Evolutionary conservation across 1,140 invertebrate species (phyloP).

Genomic region (Agrypnia vestita): DNA sequence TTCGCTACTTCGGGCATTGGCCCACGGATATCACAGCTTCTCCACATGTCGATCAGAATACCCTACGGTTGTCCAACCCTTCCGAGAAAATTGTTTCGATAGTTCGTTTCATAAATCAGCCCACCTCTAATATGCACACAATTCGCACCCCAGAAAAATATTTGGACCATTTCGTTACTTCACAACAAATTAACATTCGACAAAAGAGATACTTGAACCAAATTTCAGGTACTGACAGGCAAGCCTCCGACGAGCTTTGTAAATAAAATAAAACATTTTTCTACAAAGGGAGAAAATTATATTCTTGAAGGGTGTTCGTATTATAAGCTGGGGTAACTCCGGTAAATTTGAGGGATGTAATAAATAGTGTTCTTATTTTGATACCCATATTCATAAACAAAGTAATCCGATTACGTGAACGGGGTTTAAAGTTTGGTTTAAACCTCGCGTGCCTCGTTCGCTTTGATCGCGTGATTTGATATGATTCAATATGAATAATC

Average conservation of each 20-base stretch:
- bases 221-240: not conserved
- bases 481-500: slow-evolving; percentile 37
- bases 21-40: no score
- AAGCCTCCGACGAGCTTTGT: not conserved
- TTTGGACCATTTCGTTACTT: not conserved
- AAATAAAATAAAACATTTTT: slow-evolving; percentile 15
- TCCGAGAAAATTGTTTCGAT: not conserved
- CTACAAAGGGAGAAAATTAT: not conserved
- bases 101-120: not conserved
- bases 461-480: slow-evolving; percentile 45
- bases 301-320: slow-evolving; percentile 16
- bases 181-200: not conserved
- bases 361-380: slow-evolving; percentile 50
- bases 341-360: slow-evolving; percentile 9
- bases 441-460: slow-evolving; percentile 4
- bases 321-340: not conserved
- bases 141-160: not conserved
- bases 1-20: no score
- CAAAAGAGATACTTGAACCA: slow-evolving; percentile 18
- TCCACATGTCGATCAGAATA: no score
- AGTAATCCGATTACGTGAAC: slow-evolving; percentile 49
- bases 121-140: not conserved
- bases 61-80: no score
- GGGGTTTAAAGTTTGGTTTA: slow-evolving; percentile 48
- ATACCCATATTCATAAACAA: slow-evolving; percentile 45